Base-by-base conservation (phyloP, 2,797 vertebrate species). In the Neostethus bicornis region DNA sequence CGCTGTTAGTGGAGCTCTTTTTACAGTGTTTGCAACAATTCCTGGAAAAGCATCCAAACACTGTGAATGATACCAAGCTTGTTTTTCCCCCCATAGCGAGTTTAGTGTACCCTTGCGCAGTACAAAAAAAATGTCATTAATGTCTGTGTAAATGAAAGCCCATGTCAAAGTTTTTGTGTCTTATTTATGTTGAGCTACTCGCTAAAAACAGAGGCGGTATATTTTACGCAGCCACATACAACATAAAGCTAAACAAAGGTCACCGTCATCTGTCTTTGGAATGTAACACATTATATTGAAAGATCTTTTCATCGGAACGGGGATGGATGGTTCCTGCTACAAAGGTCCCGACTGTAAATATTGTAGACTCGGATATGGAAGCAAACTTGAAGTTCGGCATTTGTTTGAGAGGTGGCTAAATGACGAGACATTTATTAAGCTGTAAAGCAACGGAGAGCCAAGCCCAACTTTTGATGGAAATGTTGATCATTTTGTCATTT, bases 331-430 rank as follows among this genome's bases (percentile, higher is more conserved):
- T 67, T 76, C 20, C 0, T 37, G 52, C 78, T 39, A 74, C 65
- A 81, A 79, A 85, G 80, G 81, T 81, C 81, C 68, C 20, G 5
- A 52, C 54, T 16, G 61, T 83, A 84, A 85, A 85, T 77, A 34
- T 14, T 34, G 5, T 34, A 84, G 49, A 70, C 61, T 14, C 0
- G 2, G 37, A 75, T 26, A 39, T 28, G 32, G 29, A 24, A 67
- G 42, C 38, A 37, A 52, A 51, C 47, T 51, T 45, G 7, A 65
- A 13, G 62, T 38, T 23, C n/a, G 47, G 20, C 3, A 37, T n/a
- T 32, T 14, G 17, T 58, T 65, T 19, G 43, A 14, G 44, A 42
- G 46, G 37, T 34, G 35, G 47, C 28, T 10, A 2, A 39, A 19
- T 31, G 51, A 54, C 42, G 29, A 51, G 46, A 29, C 42, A 12